These are phyloP conservation scores for Micromys minutus DNA, from an alignment of 2,113 vertebrate species.

Conservation along the genomic window DNA sequence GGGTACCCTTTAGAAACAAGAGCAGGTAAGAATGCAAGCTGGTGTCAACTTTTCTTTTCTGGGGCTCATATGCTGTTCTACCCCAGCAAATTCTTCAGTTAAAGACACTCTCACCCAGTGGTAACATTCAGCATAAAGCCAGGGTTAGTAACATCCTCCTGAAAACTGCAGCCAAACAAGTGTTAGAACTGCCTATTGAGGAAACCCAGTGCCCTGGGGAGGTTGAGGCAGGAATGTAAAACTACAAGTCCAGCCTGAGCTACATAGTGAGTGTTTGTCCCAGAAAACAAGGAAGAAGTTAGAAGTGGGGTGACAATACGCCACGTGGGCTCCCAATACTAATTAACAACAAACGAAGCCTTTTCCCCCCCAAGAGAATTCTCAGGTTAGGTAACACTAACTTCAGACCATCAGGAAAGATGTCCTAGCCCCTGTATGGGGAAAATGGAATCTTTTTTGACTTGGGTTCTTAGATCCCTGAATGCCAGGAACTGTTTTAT, in stretches of 20 bases:
- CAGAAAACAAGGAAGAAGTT: background rate
- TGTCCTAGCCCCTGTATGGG: background rate
- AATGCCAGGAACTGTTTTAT: background rate
- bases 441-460: background rate
- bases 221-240: background rate
- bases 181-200: background rate
- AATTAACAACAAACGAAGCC: constrained; percentile 24
- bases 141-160: background rate
- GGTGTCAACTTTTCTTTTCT: background rate
- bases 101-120: background rate
- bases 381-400: constrained; percentile 34
- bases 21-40: background rate
- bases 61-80: background rate
- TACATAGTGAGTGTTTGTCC: background rate
- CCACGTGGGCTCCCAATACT: constrained; percentile 46
- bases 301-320: background rate
- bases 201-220: background rate
- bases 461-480: background rate
- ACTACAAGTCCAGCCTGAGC: background rate
- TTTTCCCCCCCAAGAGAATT: constrained; percentile 57
- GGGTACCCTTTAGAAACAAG: background rate
- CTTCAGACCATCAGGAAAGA: constrained; percentile 2
- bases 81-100: background rate
- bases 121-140: background rate
- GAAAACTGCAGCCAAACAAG: background rate